Evolutionary conservation across 2,113 vertebrate genomes (phyloP).

Genomic region (Oryzias javanicus): DNA sequence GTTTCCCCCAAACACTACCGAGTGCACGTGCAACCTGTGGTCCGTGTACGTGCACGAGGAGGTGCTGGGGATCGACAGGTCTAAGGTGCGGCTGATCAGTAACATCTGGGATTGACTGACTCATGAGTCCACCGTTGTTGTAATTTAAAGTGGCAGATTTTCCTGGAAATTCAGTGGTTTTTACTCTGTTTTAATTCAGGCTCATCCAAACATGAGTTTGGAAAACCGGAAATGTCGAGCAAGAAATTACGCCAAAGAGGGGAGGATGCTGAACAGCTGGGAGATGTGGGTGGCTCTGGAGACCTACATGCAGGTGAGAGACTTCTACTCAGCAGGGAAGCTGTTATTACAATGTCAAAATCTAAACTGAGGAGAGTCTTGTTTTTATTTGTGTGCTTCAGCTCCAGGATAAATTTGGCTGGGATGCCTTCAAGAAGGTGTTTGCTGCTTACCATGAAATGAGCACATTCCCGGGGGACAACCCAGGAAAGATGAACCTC

Average conservation of each 20-base stretch:
- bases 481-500: slow-evolving; percentile 79
- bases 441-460: slow-evolving; percentile 77
- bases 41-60: slow-evolving; percentile 77
- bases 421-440: slow-evolving; percentile 77
- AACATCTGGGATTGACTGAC: no score
- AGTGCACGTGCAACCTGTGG: slow-evolving; percentile 85
- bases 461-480: slow-evolving; percentile 55
- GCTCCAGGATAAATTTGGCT: slow-evolving; percentile 83
- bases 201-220: slow-evolving; percentile 43
- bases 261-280: slow-evolving; percentile 59
- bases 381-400: slow-evolving; percentile 27
- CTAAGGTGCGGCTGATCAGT: slow-evolving; percentile 27
- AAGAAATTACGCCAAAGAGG: slow-evolving; percentile 29
- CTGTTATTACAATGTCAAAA: neutral
- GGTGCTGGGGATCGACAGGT: slow-evolving; percentile 62
- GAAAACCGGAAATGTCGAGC: slow-evolving; percentile 23
- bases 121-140: accelerated
- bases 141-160: neutral
- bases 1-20: slow-evolving; percentile 77
- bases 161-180: neutral
- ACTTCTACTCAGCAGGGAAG: neutral
- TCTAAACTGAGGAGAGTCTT: neutral
- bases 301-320: slow-evolving; percentile 78
- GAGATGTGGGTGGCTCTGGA: slow-evolving; percentile 72
- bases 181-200: slow-evolving; percentile 18